Conservation (phyloP, 2,113 vertebrate genomes). For the Sturnus vulgaris region DNA sequence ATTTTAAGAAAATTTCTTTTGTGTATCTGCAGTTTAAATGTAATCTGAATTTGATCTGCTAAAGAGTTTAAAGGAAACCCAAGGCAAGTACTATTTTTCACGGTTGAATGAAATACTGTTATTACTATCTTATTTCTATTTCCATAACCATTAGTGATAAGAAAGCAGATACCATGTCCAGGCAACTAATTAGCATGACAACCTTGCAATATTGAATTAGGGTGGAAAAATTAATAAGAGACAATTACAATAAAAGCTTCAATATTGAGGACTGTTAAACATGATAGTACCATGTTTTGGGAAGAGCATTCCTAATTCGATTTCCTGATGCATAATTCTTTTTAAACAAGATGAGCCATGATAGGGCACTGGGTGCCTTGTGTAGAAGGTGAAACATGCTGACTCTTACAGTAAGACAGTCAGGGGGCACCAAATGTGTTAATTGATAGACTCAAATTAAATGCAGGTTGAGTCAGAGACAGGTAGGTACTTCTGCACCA, state of each 20-base stretch:
- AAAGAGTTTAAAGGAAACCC: conserved; percentile 19
- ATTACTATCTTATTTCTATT: background rate
- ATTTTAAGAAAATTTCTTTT: conserved; percentile 4
- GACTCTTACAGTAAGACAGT: background rate
- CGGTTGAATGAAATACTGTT: background rate
- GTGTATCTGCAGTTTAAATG: conserved; percentile 12
- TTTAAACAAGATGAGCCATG: background rate
- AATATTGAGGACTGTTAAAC: background rate
- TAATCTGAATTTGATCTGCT: conserved; percentile 42
- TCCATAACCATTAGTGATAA: conserved; percentile 8
- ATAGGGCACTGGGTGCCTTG: background rate
- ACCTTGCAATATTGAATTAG: conserved; percentile 25
- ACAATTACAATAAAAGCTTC: background rate
- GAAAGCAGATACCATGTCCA: background rate
- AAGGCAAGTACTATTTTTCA: conserved; percentile 17
- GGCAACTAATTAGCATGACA: conserved; percentile 29
- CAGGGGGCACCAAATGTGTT: background rate
- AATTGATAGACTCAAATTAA: background rate
- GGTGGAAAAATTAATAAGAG: conserved; percentile 1
- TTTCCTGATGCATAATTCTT: background rate
- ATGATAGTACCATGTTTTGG: background rate
- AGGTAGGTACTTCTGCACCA: background rate
- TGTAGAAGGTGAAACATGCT: background rate
- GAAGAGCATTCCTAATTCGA: background rate
- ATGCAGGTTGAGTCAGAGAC: background rate